These are phyloP conservation scores for Sebastes ruberrimus DNA, from an alignment of 2,797 vertebrate genomes.

Conservation along the genomic window DNA sequence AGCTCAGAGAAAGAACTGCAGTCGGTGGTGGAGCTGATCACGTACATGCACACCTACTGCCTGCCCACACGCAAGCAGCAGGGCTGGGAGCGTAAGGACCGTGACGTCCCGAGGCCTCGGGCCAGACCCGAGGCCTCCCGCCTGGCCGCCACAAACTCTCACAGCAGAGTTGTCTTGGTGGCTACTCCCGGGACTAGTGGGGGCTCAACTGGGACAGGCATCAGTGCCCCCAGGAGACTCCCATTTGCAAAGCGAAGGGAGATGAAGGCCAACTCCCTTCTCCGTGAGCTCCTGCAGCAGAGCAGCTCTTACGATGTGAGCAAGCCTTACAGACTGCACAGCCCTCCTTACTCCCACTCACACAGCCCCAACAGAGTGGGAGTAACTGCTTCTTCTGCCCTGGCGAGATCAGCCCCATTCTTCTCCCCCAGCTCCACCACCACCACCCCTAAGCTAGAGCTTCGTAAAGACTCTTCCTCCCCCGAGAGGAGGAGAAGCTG, in stretches of 20 bases:
- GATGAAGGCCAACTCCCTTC: constrained; percentile 87
- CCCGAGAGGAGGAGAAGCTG: constrained; percentile 25
- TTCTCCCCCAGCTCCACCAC: constrained; percentile 20
- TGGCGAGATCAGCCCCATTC: constrained; percentile 20
- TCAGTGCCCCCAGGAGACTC: constrained; percentile 44
- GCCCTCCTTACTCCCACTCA: constrained; percentile 85
- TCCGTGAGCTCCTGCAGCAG: constrained; percentile 91
- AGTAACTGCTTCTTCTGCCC: constrained; percentile 6
- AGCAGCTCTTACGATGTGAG: constrained; percentile 92
- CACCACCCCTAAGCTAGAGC: constrained; percentile 57
- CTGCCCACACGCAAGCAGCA: constrained; percentile 91
- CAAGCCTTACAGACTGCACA: constrained; percentile 95
- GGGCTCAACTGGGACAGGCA: constrained; percentile 20
- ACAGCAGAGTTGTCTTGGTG: constrained; percentile 70
- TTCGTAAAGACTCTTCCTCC: constrained; percentile 57
- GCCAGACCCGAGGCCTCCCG: constrained; percentile 51
- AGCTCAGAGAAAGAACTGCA: constrained; percentile 86
- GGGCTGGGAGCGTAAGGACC: constrained; percentile 75
- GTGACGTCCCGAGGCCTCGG: constrained; percentile 71
- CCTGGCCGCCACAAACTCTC: constrained; percentile 47
- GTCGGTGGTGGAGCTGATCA: constrained; percentile 93
- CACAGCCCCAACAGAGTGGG: constrained; percentile 50
- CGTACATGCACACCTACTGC: constrained; percentile 99
- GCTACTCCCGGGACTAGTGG: constrained; percentile 28
- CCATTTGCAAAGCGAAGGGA: constrained; percentile 77